These are phyloP conservation scores for Drosophila subsilvestris DNA, from an alignment of 2,888 invertebrate genomes.

Conservation along the genomic window DNA sequence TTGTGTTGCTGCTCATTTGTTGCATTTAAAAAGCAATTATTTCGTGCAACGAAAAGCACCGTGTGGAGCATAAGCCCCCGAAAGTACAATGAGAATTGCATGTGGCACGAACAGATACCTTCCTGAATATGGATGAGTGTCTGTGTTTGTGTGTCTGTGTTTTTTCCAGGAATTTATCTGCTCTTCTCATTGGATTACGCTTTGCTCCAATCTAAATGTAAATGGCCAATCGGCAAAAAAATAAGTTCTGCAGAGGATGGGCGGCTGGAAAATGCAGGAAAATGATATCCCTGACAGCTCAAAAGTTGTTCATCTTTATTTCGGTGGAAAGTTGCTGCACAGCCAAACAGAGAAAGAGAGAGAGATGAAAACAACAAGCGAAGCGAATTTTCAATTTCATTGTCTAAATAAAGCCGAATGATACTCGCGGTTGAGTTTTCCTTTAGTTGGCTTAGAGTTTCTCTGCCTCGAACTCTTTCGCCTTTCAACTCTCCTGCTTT, in stretches of 20 bases:
- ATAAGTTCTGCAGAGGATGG: conserved; percentile 10
- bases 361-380: conserved; percentile 29
- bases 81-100: conserved; percentile 48
- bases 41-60: conserved; percentile 32
- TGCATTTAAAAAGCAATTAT: conserved; percentile 67
- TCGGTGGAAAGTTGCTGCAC: conserved; percentile 1
- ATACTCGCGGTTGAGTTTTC: conserved; percentile 49
- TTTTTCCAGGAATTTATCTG: conserved; percentile 25
- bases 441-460: conserved; percentile 4
- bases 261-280: conserved; percentile 14
- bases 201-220: conserved; percentile 69
- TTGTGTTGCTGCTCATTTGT: too few relatives aligned
- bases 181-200: conserved; percentile 52
- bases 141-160: conserved; percentile 1
- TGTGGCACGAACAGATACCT: conserved; percentile 15
- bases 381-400: conserved; percentile 59
- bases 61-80: conserved; percentile 1
- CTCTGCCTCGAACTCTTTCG: neutral
- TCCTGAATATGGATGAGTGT: neutral
- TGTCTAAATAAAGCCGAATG: conserved; percentile 66
- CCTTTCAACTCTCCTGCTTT: neutral
- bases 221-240: conserved; percentile 61
- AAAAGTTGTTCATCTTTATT: conserved; percentile 18
- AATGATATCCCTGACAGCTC: conserved; percentile 17
- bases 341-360: neutral